phyloP scores from a whole-genome alignment of 2,797 vertebrate species.

The Phrynocephalus vlangalii region DNA sequence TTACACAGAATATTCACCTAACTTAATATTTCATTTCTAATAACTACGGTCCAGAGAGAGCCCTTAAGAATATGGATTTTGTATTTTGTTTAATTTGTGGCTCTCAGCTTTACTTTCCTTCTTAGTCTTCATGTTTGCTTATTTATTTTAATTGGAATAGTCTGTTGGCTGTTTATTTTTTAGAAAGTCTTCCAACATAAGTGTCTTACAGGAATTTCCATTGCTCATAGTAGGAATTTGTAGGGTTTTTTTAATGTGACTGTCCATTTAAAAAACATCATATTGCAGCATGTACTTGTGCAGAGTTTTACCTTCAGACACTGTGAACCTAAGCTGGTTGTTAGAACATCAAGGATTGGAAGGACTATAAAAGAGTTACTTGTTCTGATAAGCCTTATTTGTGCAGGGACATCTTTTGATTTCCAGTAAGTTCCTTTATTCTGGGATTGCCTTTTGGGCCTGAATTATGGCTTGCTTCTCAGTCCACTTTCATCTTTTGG shows the following conservation, averaged over 20 bases:
- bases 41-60: background rate
- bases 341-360: background rate
- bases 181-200: background rate
- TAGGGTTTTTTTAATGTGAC: background rate
- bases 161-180: background rate
- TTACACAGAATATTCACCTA: background rate
- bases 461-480: background rate
- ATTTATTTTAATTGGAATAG: background rate
- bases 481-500: background rate
- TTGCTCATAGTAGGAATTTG: background rate
- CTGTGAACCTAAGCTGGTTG: background rate
- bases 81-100: background rate
- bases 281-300: background rate
- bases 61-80: background rate
- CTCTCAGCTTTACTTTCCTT: background rate
- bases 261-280: background rate
- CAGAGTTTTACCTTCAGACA: background rate
- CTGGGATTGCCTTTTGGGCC: background rate
- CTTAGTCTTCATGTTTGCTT: background rate
- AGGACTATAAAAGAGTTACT: background rate
- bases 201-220: background rate
- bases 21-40: background rate
- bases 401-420: background rate
- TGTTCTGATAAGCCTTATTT: background rate
- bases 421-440: background rate